phyloP scores from a whole-genome alignment of 1,140 invertebrate species.

The Drosophila santomea region DNA sequence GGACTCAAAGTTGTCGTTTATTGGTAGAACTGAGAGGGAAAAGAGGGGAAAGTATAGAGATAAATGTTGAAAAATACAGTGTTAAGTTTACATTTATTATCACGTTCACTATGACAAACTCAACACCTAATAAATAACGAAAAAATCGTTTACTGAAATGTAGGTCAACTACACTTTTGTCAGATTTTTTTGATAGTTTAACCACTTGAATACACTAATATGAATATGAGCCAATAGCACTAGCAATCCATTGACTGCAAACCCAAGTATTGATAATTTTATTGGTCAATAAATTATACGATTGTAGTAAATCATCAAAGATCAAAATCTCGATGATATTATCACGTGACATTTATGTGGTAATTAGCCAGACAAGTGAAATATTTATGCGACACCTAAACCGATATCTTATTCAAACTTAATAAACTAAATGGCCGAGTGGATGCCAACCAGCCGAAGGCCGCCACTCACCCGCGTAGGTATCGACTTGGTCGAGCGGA shows the following conservation, averaged over 20 bases:
- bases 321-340: not conserved
- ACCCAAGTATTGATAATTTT: not conserved
- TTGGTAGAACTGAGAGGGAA: constrained; percentile 29
- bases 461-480: constrained; percentile 60
- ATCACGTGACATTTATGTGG: constrained; percentile 11
- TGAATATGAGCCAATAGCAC: no score
- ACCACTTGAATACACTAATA: no score
- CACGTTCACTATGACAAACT: not conserved
- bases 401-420: not conserved
- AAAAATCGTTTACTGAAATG: no score
- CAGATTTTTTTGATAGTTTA: no score
- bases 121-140: no score
- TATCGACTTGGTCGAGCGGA: constrained; percentile 61
- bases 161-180: no score
- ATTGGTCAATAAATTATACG: not conserved
- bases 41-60: not conserved
- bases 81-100: not conserved
- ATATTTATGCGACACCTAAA: not conserved
- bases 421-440: constrained; percentile 26
- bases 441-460: constrained; percentile 21
- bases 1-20: constrained; percentile 53
- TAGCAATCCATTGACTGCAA: no score
- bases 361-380: constrained; percentile 1
- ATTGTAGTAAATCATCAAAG: not conserved
- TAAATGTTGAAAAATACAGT: not conserved